Conservation (phyloP, 2,797 vertebrate species). For the Betta splendens region DNA sequence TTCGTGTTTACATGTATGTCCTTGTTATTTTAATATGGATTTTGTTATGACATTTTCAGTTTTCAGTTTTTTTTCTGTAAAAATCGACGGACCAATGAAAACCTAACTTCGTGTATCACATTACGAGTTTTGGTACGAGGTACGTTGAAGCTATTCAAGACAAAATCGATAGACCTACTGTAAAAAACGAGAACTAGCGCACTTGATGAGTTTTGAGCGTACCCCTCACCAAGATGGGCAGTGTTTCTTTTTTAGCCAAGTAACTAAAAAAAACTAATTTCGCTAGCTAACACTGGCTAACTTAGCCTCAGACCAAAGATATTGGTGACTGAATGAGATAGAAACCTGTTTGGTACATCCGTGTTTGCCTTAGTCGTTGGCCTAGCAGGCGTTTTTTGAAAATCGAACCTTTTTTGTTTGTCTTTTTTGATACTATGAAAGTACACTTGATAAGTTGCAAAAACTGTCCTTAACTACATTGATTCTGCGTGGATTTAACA, state of each 20-base stretch:
- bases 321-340: background rate
- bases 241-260: background rate
- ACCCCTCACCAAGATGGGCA: accelerated
- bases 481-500: background rate
- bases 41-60: too few relatives aligned
- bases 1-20: too few relatives aligned
- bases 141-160: background rate
- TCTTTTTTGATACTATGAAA: too few relatives aligned
- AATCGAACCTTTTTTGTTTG: accelerated
- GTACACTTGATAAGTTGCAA: background rate
- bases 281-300: constrained; percentile 11
- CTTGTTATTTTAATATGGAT: too few relatives aligned
- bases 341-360: accelerated
- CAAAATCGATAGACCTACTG: accelerated
- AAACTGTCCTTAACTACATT: accelerated
- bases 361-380: background rate
- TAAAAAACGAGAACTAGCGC: background rate
- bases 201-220: accelerated
- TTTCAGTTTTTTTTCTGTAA: background rate
- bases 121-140: background rate
- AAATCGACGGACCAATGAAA: background rate
- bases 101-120: constrained; percentile 13
- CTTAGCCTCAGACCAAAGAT: background rate
- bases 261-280: background rate
- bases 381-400: background rate